A percentile compares a stretch with the other conserved stretches of the same genome.
phyloP scores from a whole-genome alignment of 2,113 vertebrate genomes.

The Oncorhynchus gorbuscha region DNA sequence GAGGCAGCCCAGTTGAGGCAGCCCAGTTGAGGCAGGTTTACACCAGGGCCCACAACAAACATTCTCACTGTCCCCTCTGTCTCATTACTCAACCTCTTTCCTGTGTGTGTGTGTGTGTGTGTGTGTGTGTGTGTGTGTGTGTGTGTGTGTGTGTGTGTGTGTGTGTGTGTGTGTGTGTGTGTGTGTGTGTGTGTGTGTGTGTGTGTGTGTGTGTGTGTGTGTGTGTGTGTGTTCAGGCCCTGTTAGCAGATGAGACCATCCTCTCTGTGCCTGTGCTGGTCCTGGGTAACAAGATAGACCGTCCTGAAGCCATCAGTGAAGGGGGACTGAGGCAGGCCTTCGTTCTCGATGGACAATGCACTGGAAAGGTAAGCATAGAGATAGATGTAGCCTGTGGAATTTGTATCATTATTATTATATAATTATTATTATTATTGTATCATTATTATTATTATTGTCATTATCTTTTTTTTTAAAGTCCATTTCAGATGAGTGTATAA shows the following conservation, averaged over 20 bases:
- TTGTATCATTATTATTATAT: too few relatives aligned
- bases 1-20: too few relatives aligned
- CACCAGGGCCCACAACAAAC: too few relatives aligned
- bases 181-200: too few relatives aligned
- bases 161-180: not conserved
- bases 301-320: slow-evolving; percentile 93
- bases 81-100: not conserved
- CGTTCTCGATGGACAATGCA: slow-evolving; percentile 92
- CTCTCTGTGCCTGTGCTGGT: slow-evolving; percentile 94
- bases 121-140: not conserved
- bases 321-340: slow-evolving; percentile 88
- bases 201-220: too few relatives aligned
- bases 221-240: slow-evolving; percentile 70
- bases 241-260: slow-evolving; percentile 96
- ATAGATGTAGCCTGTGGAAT: not conserved
- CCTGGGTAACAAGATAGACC: slow-evolving; percentile 97
- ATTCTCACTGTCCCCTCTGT: too few relatives aligned
- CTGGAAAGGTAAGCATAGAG: slow-evolving; percentile 82
- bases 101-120: not conserved
- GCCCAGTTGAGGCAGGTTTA: too few relatives aligned
- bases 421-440: too few relatives aligned
- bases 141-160: not conserved
- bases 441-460: too few relatives aligned
- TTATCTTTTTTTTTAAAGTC: not conserved
- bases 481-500: too few relatives aligned